Evolutionary conservation across 1,140 invertebrate genomes (phyloP), one percentile per base, ranked within the genome.

Genomic region (silkworm (Bombyx mori)): DNA sequence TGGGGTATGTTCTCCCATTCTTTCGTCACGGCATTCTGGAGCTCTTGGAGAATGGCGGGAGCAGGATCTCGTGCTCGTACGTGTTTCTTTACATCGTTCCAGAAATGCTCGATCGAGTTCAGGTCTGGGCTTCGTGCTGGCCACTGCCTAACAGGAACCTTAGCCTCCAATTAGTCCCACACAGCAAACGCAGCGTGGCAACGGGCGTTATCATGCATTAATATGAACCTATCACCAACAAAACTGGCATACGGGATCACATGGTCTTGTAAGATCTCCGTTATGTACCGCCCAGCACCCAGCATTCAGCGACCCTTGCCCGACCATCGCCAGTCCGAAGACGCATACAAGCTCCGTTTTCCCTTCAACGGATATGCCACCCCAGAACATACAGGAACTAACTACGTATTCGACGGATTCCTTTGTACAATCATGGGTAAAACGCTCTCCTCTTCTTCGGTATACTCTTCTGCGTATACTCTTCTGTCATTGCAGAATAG

Each of bases 191-290:
- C 60, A 35, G 59, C 63, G 58, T 63, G 60, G 44, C 22, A 45
- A 42, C 61, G 57, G 50, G 61, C 58, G 48, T 69, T 66, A 49
- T 66, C 57, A 44, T 65, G 66, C 54, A 65, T 68, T 57, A 65
- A 58, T 2, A 44, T 48, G 58, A 64, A 62, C 42, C 46, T 58
- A 48, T 62, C 52, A 10, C 53, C 57, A 52, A 62, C 26, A 59
- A 59, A 57, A 57, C 50, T 44, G 1, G 52, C 60, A 52, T 55
- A 62, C 1, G 43, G 47, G 44, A 60, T 53, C 26, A 60, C 60
- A 3, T 58, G 42, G n/a, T 42, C 44, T 18, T 53, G 44, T 3
- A 58, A 12, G 26, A 58, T 52, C 18, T 53, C 57, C 44, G 56
- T 51, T 12, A 57, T 57, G 44, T 60, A 56, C 52, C 57, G 57